Percentiles rank a stretch among this genome's conserved stretches.
phyloP scores from a whole-genome alignment of 1,140 invertebrate genomes.

The Drosophila nigrodunni region DNA sequence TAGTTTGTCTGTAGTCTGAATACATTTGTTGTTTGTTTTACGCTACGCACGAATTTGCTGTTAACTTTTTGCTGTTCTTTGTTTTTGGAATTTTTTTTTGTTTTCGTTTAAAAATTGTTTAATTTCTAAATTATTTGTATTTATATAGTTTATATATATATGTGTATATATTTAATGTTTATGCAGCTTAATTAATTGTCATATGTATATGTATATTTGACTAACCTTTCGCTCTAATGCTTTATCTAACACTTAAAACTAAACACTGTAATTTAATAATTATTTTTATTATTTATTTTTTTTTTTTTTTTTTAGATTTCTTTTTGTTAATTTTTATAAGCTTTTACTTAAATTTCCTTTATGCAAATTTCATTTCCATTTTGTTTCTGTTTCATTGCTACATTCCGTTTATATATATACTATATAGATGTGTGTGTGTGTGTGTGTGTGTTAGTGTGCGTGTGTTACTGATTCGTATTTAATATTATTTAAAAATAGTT shows the following conservation, averaged over 20 bases:
- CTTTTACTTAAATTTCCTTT: conserved; percentile 26
- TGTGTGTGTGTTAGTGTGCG: conserved; percentile 35
- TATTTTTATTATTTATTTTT: conserved; percentile 10
- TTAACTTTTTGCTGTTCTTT: conserved; percentile 77
- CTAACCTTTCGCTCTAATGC: conserved; percentile 48
- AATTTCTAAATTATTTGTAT: conserved; percentile 3
- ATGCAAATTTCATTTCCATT: conserved; percentile 21
- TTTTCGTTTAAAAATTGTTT: conserved; percentile 25
- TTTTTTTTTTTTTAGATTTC: conserved; percentile 9
- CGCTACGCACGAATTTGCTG: conserved; percentile 74
- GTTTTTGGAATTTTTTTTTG: conserved; percentile 48
- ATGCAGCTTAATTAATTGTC: conserved; percentile 57
- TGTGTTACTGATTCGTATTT: conserved; percentile 36
- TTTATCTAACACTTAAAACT: conserved; percentile 47
- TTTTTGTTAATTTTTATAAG: conserved; percentile 29
- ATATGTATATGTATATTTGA: conserved; percentile 66
- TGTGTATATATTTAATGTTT: conserved; percentile 6
- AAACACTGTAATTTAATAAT: conserved; percentile 27
- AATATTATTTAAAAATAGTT: conserved; percentile 77
- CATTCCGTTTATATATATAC: conserved; percentile 35
- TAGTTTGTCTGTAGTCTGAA: conserved; percentile 25
- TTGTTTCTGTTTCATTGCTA: conserved; percentile 26
- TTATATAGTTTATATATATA: conserved; percentile 13
- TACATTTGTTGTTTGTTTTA: conserved; percentile 52
- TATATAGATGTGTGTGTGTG: conserved; percentile 25